Percentiles rank a stretch among this genome's conserved stretches.
Conservation (phyloP, 2,888 invertebrate species). For the Synanthedon myopaeformis region DNA sequence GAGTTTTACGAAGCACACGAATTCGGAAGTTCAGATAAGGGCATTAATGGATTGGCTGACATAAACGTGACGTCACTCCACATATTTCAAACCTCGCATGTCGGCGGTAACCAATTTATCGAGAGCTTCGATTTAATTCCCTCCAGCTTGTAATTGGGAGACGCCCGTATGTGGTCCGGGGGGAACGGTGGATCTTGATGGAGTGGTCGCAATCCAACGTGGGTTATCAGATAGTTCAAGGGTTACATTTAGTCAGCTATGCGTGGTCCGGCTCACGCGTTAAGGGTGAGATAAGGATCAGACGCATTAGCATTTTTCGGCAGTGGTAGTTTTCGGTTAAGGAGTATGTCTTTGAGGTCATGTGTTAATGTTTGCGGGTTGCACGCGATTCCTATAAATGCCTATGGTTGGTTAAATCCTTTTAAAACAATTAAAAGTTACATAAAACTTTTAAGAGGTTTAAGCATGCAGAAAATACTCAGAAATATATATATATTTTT, state of each 20-base stretch:
- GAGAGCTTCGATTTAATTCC: conserved; percentile 13
- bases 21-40: conserved; percentile 65
- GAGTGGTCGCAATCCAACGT: conserved; percentile 28
- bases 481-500: too few species aligned
- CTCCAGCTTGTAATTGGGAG: neutral
- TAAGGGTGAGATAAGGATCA: conserved; percentile 47
- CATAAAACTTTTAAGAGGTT: too few species aligned
- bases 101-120: conserved; percentile 23
- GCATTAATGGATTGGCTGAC: conserved; percentile 68
- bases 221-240: conserved; percentile 62
- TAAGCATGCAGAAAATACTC: too few species aligned
- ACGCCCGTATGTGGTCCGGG: neutral
- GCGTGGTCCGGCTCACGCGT: conserved; percentile 63
- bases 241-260: conserved; percentile 58
- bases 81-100: conserved; percentile 66
- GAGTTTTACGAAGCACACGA: conserved; percentile 44
- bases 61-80: conserved; percentile 68
- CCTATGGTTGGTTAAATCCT: neutral
- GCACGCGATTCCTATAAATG: conserved; percentile 37
- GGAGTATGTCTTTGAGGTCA: conserved; percentile 57
- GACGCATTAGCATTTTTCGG: conserved; percentile 60
- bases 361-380: conserved; percentile 38
- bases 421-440: neutral
- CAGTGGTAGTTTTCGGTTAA: conserved; percentile 23
- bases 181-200: conserved; percentile 17